These are phyloP conservation scores for Leucoraja erinaceus DNA, from an alignment of 2,113 vertebrate species.

Conservation along the genomic window DNA sequence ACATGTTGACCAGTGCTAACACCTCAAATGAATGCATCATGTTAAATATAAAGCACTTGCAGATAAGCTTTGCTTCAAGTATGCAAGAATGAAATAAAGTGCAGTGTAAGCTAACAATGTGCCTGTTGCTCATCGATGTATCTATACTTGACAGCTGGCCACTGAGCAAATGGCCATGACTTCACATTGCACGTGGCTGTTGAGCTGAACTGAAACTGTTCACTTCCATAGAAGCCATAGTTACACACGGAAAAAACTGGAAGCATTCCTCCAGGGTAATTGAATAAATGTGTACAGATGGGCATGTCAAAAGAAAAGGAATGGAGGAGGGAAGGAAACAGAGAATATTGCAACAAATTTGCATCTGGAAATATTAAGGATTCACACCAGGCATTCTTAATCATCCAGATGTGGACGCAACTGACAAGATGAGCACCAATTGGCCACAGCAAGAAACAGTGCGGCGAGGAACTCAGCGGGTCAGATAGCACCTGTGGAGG, in stretches of 20 bases:
- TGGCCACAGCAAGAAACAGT: no score
- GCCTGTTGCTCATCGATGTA: not conserved
- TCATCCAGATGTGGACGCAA: no score
- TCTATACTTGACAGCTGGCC: not conserved
- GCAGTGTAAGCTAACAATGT: not conserved
- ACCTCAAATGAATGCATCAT: not conserved
- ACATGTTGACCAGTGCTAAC: not conserved
- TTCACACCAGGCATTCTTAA: no score
- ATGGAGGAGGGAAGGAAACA: not conserved
- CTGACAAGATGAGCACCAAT: no score
- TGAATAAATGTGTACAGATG: not conserved
- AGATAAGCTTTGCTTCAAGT: not conserved
- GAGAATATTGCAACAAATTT: not conserved
- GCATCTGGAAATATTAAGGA: not conserved
- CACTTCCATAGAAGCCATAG: not conserved
- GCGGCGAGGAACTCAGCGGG: no score
- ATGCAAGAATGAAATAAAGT: not conserved
- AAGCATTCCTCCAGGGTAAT: not conserved
- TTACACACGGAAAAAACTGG: not conserved
- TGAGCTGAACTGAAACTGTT: not conserved
- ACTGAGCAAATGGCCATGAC: not conserved
- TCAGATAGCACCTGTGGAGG: no score
- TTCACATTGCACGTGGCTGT: not conserved
- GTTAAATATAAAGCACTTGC: not conserved
- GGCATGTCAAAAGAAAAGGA: not conserved